Conservation (phyloP, 2,888 invertebrate genomes). For the Synanthedon tipuliformis region DNA sequence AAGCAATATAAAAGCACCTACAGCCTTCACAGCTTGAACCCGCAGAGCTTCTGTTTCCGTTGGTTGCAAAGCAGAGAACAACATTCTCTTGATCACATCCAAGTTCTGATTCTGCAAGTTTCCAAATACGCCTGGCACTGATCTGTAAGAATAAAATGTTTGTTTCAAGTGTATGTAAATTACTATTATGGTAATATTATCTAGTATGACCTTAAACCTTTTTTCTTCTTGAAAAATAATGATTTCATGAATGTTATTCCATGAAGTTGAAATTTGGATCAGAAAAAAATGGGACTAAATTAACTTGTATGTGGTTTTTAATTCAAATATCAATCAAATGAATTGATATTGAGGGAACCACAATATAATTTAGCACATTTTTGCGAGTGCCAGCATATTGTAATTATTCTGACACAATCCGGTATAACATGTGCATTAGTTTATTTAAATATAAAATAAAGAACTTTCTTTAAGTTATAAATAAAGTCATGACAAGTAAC, state of each 20-base stretch:
- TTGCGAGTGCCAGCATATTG: background rate
- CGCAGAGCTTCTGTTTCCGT: slow-evolving; percentile 79
- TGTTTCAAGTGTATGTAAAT: too few relatives aligned
- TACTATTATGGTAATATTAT: too few relatives aligned
- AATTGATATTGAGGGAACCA: slow-evolving; percentile 5
- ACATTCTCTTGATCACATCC: slow-evolving; percentile 94
- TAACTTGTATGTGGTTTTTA: background rate
- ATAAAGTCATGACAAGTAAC: background rate
- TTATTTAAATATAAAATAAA: background rate
- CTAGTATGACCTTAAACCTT: too few relatives aligned
- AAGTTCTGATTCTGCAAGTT: slow-evolving; percentile 93
- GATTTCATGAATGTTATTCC: too few relatives aligned
- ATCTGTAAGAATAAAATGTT: slow-evolving; percentile 53
- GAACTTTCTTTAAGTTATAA: background rate
- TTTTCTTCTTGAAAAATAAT: too few relatives aligned
- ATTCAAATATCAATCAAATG: slow-evolving; percentile 3
- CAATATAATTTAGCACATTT: slow-evolving; percentile 4
- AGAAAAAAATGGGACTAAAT: too few relatives aligned
- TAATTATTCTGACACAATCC: slow-evolving; percentile 1
- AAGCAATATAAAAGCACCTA: slow-evolving; percentile 88
- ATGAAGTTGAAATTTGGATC: too few relatives aligned
- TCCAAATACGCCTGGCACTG: slow-evolving; percentile 97
- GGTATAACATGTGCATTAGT: slow-evolving; percentile 2
- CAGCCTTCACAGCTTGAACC: slow-evolving; percentile 85
- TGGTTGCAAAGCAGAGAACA: slow-evolving; percentile 83